Conservation (phyloP, 2,797 vertebrate species). For the Holocentrus rufus region DNA sequence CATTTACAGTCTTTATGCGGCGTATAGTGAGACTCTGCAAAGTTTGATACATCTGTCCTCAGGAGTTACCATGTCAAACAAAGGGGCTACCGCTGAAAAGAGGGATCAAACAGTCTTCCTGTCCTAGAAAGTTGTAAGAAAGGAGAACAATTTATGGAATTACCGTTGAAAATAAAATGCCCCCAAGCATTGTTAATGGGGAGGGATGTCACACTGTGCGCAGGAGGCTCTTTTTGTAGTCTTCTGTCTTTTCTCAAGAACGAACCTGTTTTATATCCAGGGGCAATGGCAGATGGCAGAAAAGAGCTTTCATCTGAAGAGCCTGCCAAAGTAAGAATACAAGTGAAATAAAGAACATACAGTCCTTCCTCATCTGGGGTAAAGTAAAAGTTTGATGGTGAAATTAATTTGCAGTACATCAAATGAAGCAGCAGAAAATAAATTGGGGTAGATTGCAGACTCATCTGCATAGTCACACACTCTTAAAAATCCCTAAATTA, state of each 20-base stretch:
- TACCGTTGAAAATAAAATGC: conserved; percentile 49
- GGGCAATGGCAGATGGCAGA: conserved; percentile 43
- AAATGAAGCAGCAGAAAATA: not conserved
- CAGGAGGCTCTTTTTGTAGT: conserved; percentile 16
- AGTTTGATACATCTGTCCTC: conserved; percentile 6
- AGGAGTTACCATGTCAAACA: conserved; percentile 39
- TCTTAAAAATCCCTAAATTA: conserved; percentile 5
- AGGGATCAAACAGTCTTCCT: conserved; percentile 52
- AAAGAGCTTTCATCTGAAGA: conserved; percentile 50
- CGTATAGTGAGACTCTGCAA: not conserved
- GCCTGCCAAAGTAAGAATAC: conserved; percentile 13
- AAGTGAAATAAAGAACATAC: conserved; percentile 8
- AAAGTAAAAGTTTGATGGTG: not conserved
- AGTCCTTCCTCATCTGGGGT: not conserved
- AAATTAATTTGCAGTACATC: conserved; percentile 11
- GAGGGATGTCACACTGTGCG: conserved; percentile 35
- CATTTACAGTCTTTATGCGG: not conserved
- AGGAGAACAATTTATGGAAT: conserved; percentile 42
- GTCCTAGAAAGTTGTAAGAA: conserved; percentile 43
- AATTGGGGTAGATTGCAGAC: not conserved
- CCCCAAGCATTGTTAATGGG: conserved; percentile 36
- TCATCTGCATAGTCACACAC: not conserved
- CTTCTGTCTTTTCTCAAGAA: conserved; percentile 40
- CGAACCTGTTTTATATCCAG: conserved; percentile 41
- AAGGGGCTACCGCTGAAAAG: not conserved